Evolutionary conservation across 1,140 invertebrate genomes (phyloP).

Genomic region (Euwallacea similis): DNA sequence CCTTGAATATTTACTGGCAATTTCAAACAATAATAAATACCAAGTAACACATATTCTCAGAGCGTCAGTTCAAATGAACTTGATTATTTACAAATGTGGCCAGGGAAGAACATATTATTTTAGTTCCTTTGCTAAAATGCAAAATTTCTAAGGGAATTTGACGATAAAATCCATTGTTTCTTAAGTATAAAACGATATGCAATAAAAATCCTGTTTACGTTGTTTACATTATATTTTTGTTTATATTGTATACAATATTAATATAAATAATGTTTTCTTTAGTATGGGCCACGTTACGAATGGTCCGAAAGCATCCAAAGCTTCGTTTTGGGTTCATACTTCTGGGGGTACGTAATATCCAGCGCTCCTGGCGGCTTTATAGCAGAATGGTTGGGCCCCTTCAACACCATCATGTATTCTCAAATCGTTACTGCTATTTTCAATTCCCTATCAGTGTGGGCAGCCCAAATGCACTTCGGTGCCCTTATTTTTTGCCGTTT

Average conservation of each 20-base stretch:
- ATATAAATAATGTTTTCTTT: constrained; percentile 33
- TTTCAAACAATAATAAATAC: no score
- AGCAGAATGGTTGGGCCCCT: constrained; percentile 56
- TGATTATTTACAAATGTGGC: no score
- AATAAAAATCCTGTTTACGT: no score
- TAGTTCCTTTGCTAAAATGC: no score
- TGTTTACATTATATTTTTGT: background rate
- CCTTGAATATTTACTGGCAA: no score
- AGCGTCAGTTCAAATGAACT: no score
- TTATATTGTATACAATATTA: background rate
- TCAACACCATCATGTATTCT: constrained; percentile 68
- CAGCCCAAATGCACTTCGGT: constrained; percentile 63
- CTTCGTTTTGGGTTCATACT: constrained; percentile 66
- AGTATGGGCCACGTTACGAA: constrained; percentile 56
- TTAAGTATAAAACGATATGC: background rate
- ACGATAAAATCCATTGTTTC: no score
- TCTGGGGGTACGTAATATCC: constrained; percentile 60
- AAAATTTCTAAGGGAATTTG: no score
- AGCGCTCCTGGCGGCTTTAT: constrained; percentile 50
- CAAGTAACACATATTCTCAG: no score
- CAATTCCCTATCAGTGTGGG: constrained; percentile 68
- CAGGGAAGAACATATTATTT: no score
- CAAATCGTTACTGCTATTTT: constrained; percentile 68
- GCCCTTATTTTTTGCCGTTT: constrained; percentile 66
- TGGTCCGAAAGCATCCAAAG: constrained; percentile 67